Evolutionary conservation across 2,113 vertebrate genomes (phyloP), one percentile per base, ranked within the genome.

Genomic region (Psephotus haematonotus): DNA sequence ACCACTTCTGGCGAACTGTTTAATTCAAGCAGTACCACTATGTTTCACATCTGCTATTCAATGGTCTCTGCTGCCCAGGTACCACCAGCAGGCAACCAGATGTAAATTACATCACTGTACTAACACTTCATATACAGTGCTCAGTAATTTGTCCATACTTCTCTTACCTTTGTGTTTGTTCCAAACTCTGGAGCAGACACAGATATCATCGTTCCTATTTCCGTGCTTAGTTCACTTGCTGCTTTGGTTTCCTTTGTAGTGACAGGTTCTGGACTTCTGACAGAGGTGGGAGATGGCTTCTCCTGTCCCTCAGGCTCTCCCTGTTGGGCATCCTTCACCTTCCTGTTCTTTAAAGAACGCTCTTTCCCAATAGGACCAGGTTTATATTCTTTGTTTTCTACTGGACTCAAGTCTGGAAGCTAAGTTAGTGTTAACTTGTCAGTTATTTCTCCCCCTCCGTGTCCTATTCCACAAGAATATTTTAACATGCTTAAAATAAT

Each of bases 311-410:
- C 99, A 14, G 98, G 98, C 68, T 99, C 99, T 37, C 98, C 98
- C 91, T 98, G 99, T 27, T 99, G 99, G 59, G 98, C 97, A 47
- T 99, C 99, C 98, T 99, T 99, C 91, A 98, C 99, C 97, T 99
- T 99, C 74, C 99, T 98, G 97, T 99, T 99, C 98, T 99, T 99
- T 76, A 99, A 95, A 22, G 99, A 99, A 84, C 99, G 99, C 33
- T 99, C 99, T 91, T 99, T 99, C 82, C 99, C 99, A 82, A 99
- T 99, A 68, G 99, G 99, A 93, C 99, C 99, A 16, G 99, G 99
- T 93, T 99, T 99, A 96, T 99, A 99, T 88, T 99, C 99, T 97
- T 99, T 99, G 88, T 98, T 99, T 98, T 99, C 99, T 76, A 99
- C 97, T 2, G 98, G 98, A 97, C 98, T 99, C 96, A 99, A 98